Percentiles rank a stretch among this genome's conserved stretches.
These are phyloP conservation scores for Scaptomyza flava DNA, from an alignment of 2,888 invertebrate genomes.

Conservation along the genomic window DNA sequence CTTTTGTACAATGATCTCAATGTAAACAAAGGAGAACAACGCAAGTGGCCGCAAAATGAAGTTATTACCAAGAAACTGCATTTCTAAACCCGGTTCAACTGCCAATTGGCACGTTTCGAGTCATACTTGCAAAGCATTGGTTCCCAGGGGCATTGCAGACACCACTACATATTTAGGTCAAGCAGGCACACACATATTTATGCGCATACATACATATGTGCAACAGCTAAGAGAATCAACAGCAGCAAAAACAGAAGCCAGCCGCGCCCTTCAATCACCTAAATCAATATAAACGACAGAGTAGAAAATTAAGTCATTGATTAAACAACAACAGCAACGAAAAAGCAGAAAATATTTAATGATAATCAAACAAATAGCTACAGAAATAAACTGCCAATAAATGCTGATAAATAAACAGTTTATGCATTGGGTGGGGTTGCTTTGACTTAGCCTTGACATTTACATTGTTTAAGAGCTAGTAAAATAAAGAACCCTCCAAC, in stretches of 20 bases:
- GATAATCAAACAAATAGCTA: neutral
- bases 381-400: conserved; percentile 4
- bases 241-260: conserved; percentile 28
- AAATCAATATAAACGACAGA: conserved; percentile 66
- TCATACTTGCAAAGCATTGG: neutral
- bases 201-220: conserved; percentile 11
- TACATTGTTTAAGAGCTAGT: conserved; percentile 16
- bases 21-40: conserved; percentile 1
- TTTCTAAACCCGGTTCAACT: conserved; percentile 17
- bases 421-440: conserved; percentile 15
- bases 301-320: conserved; percentile 66
- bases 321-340: conserved; percentile 54
- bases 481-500: neutral
- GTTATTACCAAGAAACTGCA: neutral
- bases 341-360: neutral
- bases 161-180: conserved; percentile 41
- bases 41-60: neutral
- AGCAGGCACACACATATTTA: conserved; percentile 12
- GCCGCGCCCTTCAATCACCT: conserved; percentile 67
- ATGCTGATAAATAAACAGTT: conserved; percentile 35
- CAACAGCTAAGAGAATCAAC: conserved; percentile 38
- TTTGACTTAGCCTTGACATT: conserved; percentile 67
- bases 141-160: conserved; percentile 30
- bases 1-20: neutral
- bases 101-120: conserved; percentile 9